Conservation (phyloP, 53 echinoderm and acorn worm genomes). For the Echinarachnius parma region DNA sequence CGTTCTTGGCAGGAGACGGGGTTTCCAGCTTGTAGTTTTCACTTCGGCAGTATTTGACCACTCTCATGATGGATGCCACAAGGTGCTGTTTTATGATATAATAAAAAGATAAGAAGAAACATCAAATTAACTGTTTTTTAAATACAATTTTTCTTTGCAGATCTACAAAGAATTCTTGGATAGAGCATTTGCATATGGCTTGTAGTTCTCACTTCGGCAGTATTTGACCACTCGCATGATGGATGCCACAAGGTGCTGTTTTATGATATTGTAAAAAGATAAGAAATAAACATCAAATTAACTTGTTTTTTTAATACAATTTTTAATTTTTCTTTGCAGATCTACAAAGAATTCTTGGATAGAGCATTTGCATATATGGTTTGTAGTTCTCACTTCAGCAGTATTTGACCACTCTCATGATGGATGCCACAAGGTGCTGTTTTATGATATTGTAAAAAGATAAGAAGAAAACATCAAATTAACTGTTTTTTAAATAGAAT, state of each 20-base stretch:
- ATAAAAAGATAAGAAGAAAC: conserved; percentile 2
- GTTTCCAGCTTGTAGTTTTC: conserved; percentile 60
- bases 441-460: too few relatives aligned
- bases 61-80: conserved; percentile 88
- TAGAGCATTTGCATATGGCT: conserved; percentile 64
- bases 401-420: conserved; percentile 85
- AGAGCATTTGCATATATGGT: too few relatives aligned
- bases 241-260: conserved; percentile 94
- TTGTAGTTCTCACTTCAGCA: conserved; percentile 53
- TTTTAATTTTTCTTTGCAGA: too few relatives aligned
- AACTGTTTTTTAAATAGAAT: neutral
- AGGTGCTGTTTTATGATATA: too few relatives aligned
- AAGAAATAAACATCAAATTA: too few relatives aligned
- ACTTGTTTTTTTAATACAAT: too few relatives aligned
- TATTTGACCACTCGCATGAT: conserved; percentile 89
- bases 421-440: conserved; percentile 96
- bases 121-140: neutral
- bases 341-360: too few relatives aligned
- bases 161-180: conserved; percentile 85
- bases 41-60: conserved; percentile 76
- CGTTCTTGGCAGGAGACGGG: conserved; percentile 80
- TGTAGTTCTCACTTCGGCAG: conserved; percentile 52
- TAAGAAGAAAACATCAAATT: neutral
- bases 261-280: too few relatives aligned
- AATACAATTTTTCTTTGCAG: too few relatives aligned